These are phyloP conservation scores for Nemotelus nigrinus DNA, from an alignment of 2,888 invertebrate genomes.

Conservation along the genomic window DNA sequence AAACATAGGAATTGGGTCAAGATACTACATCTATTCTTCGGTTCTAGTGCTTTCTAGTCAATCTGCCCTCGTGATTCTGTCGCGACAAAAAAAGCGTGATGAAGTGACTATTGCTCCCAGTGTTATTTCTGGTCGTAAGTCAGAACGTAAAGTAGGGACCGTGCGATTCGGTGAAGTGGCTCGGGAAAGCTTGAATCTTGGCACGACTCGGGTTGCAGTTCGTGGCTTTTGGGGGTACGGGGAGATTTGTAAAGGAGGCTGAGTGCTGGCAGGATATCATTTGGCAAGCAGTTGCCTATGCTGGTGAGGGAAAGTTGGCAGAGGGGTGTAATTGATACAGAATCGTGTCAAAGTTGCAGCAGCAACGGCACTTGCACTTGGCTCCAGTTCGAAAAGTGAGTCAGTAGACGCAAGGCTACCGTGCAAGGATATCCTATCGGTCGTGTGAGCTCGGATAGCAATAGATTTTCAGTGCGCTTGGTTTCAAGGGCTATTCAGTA, in stretches of 20 bases:
- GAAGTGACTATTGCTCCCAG: neutral
- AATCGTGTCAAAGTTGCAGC: constrained; percentile 30
- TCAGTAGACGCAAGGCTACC: constrained; percentile 30
- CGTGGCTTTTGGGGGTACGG: neutral
- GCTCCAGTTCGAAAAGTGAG: neutral
- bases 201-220: neutral
- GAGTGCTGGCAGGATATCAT: neutral
- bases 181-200: neutral
- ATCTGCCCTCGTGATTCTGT: too few relatives aligned
- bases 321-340: neutral
- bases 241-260: neutral
- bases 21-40: neutral
- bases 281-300: constrained; percentile 15
- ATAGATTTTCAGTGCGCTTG: too few relatives aligned
- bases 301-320: constrained; percentile 1
- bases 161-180: constrained; percentile 17
- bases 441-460: too few relatives aligned
- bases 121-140: neutral
- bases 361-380: constrained; percentile 9
- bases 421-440: neutral
- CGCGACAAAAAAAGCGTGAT: neutral
- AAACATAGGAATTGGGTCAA: constrained; percentile 24
- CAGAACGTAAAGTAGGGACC: constrained; percentile 9
- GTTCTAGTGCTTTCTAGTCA: too few relatives aligned
- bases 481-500: too few relatives aligned